Conservation (phyloP, 2,797 vertebrate species). For the Emydoidea blandingii region DNA sequence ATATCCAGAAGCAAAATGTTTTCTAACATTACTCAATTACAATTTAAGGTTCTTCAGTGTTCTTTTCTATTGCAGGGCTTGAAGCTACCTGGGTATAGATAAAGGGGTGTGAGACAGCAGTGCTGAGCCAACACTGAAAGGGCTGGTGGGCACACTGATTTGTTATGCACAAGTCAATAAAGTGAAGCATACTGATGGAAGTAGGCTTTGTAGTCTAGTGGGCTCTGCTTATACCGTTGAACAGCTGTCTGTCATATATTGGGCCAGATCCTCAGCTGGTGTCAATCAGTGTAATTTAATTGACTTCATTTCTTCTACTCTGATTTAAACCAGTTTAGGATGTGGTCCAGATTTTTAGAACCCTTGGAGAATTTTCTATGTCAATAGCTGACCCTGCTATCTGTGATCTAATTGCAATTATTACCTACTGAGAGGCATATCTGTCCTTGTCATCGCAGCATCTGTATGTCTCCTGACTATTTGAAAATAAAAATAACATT, state of each 20-base stretch:
- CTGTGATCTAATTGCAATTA: neutral
- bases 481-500: neutral
- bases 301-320: neutral
- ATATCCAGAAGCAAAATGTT: neutral
- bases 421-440: neutral
- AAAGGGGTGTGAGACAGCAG: neutral
- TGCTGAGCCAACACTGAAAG: neutral
- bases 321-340: constrained; percentile 3
- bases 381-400: neutral
- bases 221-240: neutral
- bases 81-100: neutral
- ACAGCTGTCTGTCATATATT: neutral
- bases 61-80: neutral
- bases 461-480: neutral
- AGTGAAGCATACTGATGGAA: neutral
- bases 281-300: neutral
- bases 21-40: neutral
- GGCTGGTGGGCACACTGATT: fast-evolving
- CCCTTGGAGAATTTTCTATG: neutral
- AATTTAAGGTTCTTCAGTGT: neutral
- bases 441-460: neutral
- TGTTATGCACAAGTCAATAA: neutral
- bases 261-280: neutral
- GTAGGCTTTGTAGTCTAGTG: fast-evolving
- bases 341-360: neutral